A percentile compares a stretch with the other conserved stretches of the same genome.
These are phyloP conservation scores for Anguilla marmorata DNA, from an alignment of 2,797 vertebrate genomes.

Conservation along the genomic window DNA sequence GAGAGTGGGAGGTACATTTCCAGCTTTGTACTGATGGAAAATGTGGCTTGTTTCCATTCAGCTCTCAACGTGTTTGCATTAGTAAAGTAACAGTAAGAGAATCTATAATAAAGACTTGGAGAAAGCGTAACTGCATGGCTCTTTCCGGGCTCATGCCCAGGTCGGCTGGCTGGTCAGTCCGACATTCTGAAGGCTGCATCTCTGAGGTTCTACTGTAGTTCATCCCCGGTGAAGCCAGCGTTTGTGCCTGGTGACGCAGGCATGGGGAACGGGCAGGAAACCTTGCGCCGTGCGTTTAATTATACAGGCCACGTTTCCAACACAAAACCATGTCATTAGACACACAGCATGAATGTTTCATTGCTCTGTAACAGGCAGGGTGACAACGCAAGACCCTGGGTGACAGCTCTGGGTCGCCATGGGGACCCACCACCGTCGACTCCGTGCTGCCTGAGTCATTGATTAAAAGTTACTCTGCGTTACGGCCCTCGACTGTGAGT, in stretches of 20 bases:
- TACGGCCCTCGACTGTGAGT: conserved; percentile 45
- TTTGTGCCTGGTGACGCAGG: background rate
- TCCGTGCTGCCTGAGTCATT: conserved; percentile 48
- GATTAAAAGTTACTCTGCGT: conserved; percentile 57
- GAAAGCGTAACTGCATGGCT: background rate
- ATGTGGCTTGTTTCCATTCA: background rate
- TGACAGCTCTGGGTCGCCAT: conserved; percentile 62
- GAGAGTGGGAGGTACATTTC: background rate
- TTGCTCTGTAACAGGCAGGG: conserved; percentile 64
- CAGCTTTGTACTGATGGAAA: background rate
- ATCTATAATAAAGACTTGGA: background rate
- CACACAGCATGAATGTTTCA: conserved; percentile 66
- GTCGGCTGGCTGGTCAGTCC: too few species aligned
- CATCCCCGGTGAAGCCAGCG: background rate
- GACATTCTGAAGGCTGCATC: background rate
- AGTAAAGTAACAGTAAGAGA: background rate
- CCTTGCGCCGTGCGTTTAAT: conserved; percentile 7
- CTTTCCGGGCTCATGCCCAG: background rate
- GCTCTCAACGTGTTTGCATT: background rate
- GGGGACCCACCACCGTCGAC: conserved; percentile 59
- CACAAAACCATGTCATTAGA: conserved; percentile 44
- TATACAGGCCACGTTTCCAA: background rate
- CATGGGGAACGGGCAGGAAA: conserved; percentile 5
- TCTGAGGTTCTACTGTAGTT: background rate
- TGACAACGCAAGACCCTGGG: conserved; percentile 57